phyloP scores from a whole-genome alignment of 2,797 vertebrate species.

The Pseudochaenichthys georgianus region DNA sequence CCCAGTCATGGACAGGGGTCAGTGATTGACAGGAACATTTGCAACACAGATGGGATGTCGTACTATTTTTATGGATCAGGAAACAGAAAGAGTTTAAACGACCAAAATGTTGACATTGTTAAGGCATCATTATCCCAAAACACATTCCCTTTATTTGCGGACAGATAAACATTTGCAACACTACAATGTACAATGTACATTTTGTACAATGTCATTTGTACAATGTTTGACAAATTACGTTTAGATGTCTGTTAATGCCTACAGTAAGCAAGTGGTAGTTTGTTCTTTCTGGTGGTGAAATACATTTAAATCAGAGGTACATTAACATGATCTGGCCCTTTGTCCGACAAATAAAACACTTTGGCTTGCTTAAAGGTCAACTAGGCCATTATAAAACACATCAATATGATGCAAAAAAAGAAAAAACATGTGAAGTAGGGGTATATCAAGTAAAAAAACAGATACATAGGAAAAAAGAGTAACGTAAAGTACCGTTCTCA shows the following conservation, averaged over 20 bases:
- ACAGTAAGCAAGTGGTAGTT: conserved; percentile 14
- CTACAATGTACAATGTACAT: conserved; percentile 1
- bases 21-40: conserved; percentile 6
- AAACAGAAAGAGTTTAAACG: background rate
- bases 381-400: conserved; percentile 65
- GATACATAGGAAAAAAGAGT: conserved; percentile 21
- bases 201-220: background rate
- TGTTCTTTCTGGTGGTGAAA: conserved; percentile 5
- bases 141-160: conserved; percentile 29
- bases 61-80: background rate
- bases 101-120: conserved; percentile 22
- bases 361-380: conserved; percentile 37
- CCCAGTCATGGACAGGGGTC: background rate
- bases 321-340: conserved; percentile 21
- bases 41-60: conserved; percentile 5
- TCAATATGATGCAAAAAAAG: conserved; percentile 85
- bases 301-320: conserved; percentile 20
- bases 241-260: background rate
- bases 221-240: conserved; percentile 17
- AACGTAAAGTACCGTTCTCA: conserved; percentile 79
- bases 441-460: conserved; percentile 29
- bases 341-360: conserved; percentile 30
- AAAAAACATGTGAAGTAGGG: conserved; percentile 31
- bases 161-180: conserved; percentile 35
- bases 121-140: conserved; percentile 41